These are phyloP conservation scores for Potamilus streckersoni DNA, from an alignment of 1,140 invertebrate genomes.

Conservation along the genomic window DNA sequence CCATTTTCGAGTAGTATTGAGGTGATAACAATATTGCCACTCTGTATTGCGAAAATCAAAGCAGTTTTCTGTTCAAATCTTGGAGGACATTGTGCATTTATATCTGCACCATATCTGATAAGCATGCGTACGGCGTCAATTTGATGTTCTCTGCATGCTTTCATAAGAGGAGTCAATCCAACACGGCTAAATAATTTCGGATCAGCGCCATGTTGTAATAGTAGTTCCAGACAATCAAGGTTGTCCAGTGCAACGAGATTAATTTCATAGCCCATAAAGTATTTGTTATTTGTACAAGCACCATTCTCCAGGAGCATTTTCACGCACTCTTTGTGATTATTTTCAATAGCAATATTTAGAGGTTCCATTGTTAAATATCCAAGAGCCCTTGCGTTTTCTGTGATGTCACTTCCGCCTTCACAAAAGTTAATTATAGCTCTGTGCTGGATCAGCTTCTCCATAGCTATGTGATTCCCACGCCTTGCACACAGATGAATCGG, in stretches of 20 bases:
- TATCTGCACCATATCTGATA: conserved; percentile 85
- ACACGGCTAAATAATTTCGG: conserved; percentile 81
- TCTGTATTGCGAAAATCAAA: conserved; percentile 87
- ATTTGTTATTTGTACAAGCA: conserved; percentile 73
- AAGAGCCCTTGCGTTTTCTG: conserved; percentile 43
- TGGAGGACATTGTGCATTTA: conserved; percentile 69
- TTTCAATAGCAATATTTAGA: conserved; percentile 78
- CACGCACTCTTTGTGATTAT: conserved; percentile 83
- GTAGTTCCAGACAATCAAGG: conserved; percentile 82
- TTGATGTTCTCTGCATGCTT: conserved; percentile 57
- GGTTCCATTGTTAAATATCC: conserved; percentile 61
- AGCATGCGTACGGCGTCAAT: conserved; percentile 77
- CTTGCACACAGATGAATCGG: conserved; percentile 88
- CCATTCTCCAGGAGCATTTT: conserved; percentile 78
- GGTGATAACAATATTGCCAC: conserved; percentile 79
- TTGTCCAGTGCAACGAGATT: conserved; percentile 81
- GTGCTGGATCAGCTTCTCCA: conserved; percentile 79
- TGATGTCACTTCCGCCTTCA: conserved; percentile 36
- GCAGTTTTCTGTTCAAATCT: conserved; percentile 74
- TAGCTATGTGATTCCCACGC: conserved; percentile 76
- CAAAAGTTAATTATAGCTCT: conserved; percentile 84
- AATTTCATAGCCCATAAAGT: conserved; percentile 90
- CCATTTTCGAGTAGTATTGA: conserved; percentile 83
- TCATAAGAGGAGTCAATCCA: conserved; percentile 88
- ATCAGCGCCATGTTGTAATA: conserved; percentile 86